phyloP scores from a whole-genome alignment of 2,888 invertebrate genomes.

The Abrostola tripartita region DNA sequence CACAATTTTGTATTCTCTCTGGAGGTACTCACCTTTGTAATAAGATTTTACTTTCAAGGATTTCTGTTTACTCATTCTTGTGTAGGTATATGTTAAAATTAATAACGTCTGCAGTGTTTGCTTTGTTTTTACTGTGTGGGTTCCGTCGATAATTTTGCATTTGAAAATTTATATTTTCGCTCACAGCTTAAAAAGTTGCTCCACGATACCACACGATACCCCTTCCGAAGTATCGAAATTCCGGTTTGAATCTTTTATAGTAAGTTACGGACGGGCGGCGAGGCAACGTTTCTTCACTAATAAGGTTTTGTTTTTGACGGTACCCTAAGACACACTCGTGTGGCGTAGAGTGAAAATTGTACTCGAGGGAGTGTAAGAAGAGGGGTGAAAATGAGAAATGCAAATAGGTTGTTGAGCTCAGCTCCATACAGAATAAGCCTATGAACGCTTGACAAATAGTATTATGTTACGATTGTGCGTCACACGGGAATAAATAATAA shows the following conservation, averaged over 20 bases:
- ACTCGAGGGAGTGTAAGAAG: constrained; percentile 74
- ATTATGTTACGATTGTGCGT: constrained; percentile 74
- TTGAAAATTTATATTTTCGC: neutral
- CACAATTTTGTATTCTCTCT: constrained; percentile 19
- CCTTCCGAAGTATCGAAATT: constrained; percentile 9
- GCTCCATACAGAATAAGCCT: constrained; percentile 75
- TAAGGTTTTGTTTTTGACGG: constrained; percentile 49
- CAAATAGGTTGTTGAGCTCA: constrained; percentile 82
- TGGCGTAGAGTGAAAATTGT: constrained; percentile 76
- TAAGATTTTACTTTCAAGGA: constrained; percentile 40
- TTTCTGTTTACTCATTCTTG: constrained; percentile 44
- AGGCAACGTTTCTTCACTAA: constrained; percentile 46
- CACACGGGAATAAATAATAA: constrained; percentile 62
- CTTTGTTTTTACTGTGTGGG: constrained; percentile 23
- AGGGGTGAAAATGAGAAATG: constrained; percentile 86
- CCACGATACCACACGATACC: constrained; percentile 7
- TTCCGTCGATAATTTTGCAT: constrained; percentile 31
- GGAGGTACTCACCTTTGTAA: constrained; percentile 14
- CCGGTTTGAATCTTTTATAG: constrained; percentile 19
- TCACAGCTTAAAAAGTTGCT: constrained; percentile 11
- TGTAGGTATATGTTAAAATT: constrained; percentile 45
- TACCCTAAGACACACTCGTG: constrained; percentile 67
- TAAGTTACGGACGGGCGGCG: constrained; percentile 10
- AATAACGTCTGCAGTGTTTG: constrained; percentile 39
- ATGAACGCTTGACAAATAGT: constrained; percentile 81